Evolutionary conservation across 2,888 invertebrate species (phyloP).

Genomic region (Spialia ferax): DNA sequence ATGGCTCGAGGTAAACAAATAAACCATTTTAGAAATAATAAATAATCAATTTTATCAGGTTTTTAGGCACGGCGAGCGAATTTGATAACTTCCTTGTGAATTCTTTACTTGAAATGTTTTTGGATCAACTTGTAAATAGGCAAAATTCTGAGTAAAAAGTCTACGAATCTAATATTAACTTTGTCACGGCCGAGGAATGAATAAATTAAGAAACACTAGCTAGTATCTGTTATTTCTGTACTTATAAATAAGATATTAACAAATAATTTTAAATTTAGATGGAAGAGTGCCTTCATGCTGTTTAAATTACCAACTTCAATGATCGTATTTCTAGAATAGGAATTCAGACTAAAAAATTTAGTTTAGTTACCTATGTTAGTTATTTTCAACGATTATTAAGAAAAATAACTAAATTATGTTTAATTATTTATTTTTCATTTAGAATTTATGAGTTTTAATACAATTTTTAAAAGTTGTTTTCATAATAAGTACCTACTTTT

Average conservation of each 20-base stretch:
- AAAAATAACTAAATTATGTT: too few relatives aligned
- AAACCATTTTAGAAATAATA: neutral
- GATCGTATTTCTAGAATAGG: too few relatives aligned
- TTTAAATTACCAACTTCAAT: neutral
- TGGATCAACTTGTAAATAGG: neutral
- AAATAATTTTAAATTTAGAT: neutral
- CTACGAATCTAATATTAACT: neutral
- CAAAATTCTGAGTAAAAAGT: slow-evolving; percentile 3
- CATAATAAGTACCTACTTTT: too few relatives aligned
- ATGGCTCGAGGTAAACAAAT: slow-evolving; percentile 76
- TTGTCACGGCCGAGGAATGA: neutral
- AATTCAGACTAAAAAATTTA: too few relatives aligned
- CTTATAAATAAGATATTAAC: neutral
- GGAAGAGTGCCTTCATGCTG: neutral
- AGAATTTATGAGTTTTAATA: too few relatives aligned
- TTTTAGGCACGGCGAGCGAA: slow-evolving; percentile 2
- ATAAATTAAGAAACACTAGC: neutral
- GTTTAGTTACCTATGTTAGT: too few relatives aligned
- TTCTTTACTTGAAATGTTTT: slow-evolving; percentile 7
- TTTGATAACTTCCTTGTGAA: neutral
- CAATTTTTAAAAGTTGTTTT: too few relatives aligned
- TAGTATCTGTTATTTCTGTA: slow-evolving; percentile 4
- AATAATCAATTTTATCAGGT: neutral
- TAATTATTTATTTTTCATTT: too few relatives aligned
- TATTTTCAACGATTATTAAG: too few relatives aligned